A percentile compares a stretch with the other conserved stretches of the same genome.
Evolutionary conservation across 2,888 invertebrate genomes (phyloP).

Genomic region (Eudemis profundana): DNA sequence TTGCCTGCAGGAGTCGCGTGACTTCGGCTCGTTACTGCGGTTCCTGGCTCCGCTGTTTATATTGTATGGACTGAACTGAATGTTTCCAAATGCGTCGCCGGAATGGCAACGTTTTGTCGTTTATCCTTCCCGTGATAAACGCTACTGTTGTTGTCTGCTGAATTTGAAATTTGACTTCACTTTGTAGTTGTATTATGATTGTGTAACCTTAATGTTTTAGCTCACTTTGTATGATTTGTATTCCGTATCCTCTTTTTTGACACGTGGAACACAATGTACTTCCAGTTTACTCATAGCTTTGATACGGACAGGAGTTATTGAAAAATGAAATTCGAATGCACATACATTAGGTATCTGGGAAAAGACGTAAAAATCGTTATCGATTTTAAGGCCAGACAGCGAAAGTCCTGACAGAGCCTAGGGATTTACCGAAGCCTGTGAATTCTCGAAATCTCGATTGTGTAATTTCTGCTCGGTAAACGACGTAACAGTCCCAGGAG

Average conservation of each 20-base stretch:
- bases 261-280: too few relatives aligned
- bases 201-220: neutral
- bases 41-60: constrained; percentile 65
- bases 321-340: too few relatives aligned
- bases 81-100: constrained; percentile 51
- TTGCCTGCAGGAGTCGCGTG: constrained; percentile 81
- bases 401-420: constrained; percentile 34
- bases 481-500: constrained; percentile 22
- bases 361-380: neutral
- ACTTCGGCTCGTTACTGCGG: constrained; percentile 73
- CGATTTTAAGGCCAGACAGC: constrained; percentile 17
- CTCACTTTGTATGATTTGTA: too few relatives aligned
- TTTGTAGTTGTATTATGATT: neutral
- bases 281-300: too few relatives aligned
- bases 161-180: constrained; percentile 20
- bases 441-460: constrained; percentile 30
- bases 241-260: too few relatives aligned
- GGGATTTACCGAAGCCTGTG: constrained; percentile 30
- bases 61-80: constrained; percentile 59
- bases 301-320: too few relatives aligned
- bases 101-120: constrained; percentile 37
- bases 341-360: too few relatives aligned
- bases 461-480: constrained; percentile 34
- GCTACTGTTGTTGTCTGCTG: constrained; percentile 33
- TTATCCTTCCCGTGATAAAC: constrained; percentile 33